Evolutionary conservation across 2,797 vertebrate genomes (phyloP), one percentile per base, ranked within the genome.

Genomic region (Coranthus polyacanthus): DNA sequence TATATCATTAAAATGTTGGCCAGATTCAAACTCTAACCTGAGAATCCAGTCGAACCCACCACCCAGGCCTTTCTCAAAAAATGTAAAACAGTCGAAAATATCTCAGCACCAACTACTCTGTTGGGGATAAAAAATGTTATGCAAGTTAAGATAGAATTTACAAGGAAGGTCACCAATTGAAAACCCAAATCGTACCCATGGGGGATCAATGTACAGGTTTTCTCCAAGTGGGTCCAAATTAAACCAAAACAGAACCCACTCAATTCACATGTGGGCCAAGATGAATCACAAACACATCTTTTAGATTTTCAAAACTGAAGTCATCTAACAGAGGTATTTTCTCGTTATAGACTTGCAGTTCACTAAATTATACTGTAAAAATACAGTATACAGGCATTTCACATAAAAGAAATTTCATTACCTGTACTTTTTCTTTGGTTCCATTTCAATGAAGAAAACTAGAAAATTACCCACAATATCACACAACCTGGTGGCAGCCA

Each of bases 1-100:
- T 43, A 7, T 17, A 32, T 57, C 24, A 57, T 56, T 56, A 56
- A 43, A 57, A 43, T 18, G 29, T 13, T 16, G 22, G 39, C 21
- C 54, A 56, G 29, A 42, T 21, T 42, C 4, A 38, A 10, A 32
- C 8, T 32, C 21, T 12, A 43, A 41, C 18, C n/a, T 26, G 21
- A 11, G 38, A 63, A 60, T 41, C 17, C 6, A 34, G 9, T 17
- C 44, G 38, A 36, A 59, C 21, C 34, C 59, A 29, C 38, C 50
- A 43, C 29, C 22, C 29, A 36, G 4, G 32, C 17, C 9, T 22
- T 12, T n/a, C 17, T 52, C 18, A 49, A 41, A 16, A 55, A n/a
- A 55, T n/a, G 37, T n/a, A n/a, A 24, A 39, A 37, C 21, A 29
- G 16, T 15, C 10, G 3, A 21, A 15, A 3, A 26, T 18, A 24